Percentiles rank a stretch among this genome's conserved stretches.
Conservation (phyloP, 2,888 invertebrate species). For the Drosophila yooni region DNA sequence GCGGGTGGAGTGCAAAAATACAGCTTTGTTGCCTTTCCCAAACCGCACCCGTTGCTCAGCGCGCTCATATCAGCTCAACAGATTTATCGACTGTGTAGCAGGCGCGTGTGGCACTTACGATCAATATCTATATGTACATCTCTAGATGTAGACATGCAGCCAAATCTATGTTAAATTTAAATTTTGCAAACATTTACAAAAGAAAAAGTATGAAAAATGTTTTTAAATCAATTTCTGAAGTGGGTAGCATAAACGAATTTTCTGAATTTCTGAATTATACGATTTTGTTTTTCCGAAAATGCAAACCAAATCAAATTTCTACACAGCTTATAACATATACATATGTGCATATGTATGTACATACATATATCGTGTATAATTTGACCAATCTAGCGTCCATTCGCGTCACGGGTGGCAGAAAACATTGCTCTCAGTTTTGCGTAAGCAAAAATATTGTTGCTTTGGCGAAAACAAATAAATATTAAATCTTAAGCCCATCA, state of each 20-base stretch:
- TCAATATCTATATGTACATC: slow-evolving; percentile 2
- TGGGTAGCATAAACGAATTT: slow-evolving; percentile 5
- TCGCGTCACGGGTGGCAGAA: slow-evolving; percentile 60
- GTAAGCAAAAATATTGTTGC: slow-evolving; percentile 63
- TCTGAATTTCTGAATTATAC: slow-evolving; percentile 17
- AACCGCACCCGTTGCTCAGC: background rate
- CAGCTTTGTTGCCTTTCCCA: slow-evolving; percentile 1
- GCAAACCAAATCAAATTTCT: slow-evolving; percentile 28
- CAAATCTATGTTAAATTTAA: slow-evolving; percentile 42
- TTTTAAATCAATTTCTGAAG: slow-evolving; percentile 40
- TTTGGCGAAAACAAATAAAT: slow-evolving; percentile 75
- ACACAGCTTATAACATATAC: background rate
- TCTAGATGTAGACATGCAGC: slow-evolving; percentile 2
- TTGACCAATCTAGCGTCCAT: slow-evolving; percentile 41
- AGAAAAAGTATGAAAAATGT: slow-evolving; percentile 18
- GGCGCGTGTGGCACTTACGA: slow-evolving; percentile 63
- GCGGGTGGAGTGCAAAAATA: background rate
- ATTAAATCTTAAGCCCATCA: slow-evolving; percentile 71
- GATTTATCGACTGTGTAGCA: slow-evolving; percentile 51
- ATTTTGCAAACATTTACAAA: slow-evolving; percentile 11
- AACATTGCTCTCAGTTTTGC: slow-evolving; percentile 60
- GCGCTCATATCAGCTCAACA: slow-evolving; percentile 8
- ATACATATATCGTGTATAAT: slow-evolving; percentile 20
- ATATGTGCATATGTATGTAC: slow-evolving; percentile 4
- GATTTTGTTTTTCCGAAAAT: slow-evolving; percentile 10